These are phyloP conservation scores for Galerucella calmariensis DNA, from an alignment of 2,888 invertebrate species.

Conservation along the genomic window DNA sequence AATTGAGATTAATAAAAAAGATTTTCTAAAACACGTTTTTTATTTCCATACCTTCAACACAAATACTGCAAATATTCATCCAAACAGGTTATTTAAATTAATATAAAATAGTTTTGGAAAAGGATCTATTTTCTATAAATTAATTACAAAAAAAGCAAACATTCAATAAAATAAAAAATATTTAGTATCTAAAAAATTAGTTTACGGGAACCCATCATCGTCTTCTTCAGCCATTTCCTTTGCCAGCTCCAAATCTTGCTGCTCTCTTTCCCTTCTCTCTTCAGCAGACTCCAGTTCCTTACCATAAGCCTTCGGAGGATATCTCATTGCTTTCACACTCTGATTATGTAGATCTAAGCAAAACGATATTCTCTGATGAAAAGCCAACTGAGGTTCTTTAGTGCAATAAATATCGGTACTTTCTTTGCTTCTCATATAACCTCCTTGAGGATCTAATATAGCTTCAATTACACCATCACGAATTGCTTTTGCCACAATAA, in stretches of 20 bases:
- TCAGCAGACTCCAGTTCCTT: slow-evolving; percentile 98
- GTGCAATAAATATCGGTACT: slow-evolving; percentile 97
- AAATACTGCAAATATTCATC: too few species aligned
- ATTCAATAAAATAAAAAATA: slow-evolving; percentile 24
- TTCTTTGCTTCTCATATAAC: slow-evolving; percentile 97
- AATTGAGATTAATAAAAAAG: slow-evolving; percentile 58
- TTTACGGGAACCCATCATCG: slow-evolving; percentile 84
- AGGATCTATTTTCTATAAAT: slow-evolving; percentile 24
- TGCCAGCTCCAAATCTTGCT: slow-evolving; percentile 98
- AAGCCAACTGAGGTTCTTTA: slow-evolving; percentile 93
- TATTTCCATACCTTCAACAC: not conserved
- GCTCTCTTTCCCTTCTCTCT: slow-evolving; percentile 94
- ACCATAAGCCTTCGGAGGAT: slow-evolving; percentile 98
- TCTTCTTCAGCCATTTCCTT: slow-evolving; percentile 99
- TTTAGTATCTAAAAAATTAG: slow-evolving; percentile 35
- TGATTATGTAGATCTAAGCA: slow-evolving; percentile 98
- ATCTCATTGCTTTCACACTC: slow-evolving; percentile 99
- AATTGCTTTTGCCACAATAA: slow-evolving; percentile 98
- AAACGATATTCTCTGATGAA: slow-evolving; percentile 96
- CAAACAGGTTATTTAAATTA: not conserved
- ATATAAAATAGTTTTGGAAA: not conserved
- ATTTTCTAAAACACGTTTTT: slow-evolving; percentile 51
- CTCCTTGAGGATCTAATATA: slow-evolving; percentile 92
- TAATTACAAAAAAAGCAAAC: slow-evolving; percentile 19
- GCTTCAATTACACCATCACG: slow-evolving; percentile 99